Base-by-base conservation (phyloP, 1,140 invertebrate genomes). In the Brachionus asplanchnoidis region DNA sequence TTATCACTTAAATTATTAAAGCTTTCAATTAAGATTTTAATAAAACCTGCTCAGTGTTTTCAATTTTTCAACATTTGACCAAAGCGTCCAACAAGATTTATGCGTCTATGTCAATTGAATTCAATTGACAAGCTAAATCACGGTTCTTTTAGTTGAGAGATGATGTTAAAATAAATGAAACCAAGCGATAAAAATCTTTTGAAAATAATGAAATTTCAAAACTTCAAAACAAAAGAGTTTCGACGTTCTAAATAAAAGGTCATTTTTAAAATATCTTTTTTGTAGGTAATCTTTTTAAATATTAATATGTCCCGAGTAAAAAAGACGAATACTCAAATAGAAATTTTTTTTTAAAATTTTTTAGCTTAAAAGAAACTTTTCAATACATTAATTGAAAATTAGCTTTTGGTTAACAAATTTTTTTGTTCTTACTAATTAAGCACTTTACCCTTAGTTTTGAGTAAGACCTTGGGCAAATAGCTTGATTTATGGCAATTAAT, bases 91-190 rank as follows among this genome's bases (percentile, higher is more conserved):
- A 42, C 8, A 73, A 73, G 68, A 73, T 73, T 73, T 40, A 73
- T 73, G 68, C 36, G 68, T 73, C 68, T 40, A 73, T 73, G 68
- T 73, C 68, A 73, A 73, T 17, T n/a, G 14, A 68, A 68, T 73
- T 73, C 32, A 20, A 44, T n/a, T 73, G 68, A 73, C 68, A 73
- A 73, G 68, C 36, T 46, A 40, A 40, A 73, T 42, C 68, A 73
- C 68, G 68, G 68, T 73, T 73, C 68, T 73, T 73, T 73, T 73
- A 42, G 9, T 73, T 73, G 9, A 40, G n/a, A 73, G 36, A 40
- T 73, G 32, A 42, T 42, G 17, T 40, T 73, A 73, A 73, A 73
- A 73, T 73, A 44, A 73, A 73, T 73, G 68, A 73, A 73, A 73
- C 20, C 36, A 73, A 73, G 40, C 68, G 68, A 73, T 68, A 68